A percentile compares a stretch with the other conserved stretches of the same genome.
phyloP scores from a whole-genome alignment of 2,888 invertebrate species.

The Aphodius granarius region DNA sequence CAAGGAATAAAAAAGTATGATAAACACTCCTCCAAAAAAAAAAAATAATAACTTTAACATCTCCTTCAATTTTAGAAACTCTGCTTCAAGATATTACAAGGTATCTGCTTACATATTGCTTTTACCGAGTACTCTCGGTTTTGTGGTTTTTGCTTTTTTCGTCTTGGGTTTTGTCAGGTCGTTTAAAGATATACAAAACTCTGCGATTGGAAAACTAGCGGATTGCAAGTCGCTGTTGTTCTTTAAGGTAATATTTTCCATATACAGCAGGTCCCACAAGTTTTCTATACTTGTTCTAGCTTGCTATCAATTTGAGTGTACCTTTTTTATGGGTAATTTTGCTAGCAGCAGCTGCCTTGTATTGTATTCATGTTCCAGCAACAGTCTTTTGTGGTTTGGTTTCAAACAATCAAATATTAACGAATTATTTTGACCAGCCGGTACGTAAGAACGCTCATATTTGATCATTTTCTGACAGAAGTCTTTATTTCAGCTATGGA shows the following conservation, averaged over 20 bases:
- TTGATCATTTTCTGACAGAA: neutral
- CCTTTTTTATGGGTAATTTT: conserved; percentile 33
- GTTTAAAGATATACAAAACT: conserved; percentile 16
- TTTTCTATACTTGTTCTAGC: conserved; percentile 18
- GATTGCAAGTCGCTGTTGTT: neutral
- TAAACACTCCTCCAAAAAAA: neutral
- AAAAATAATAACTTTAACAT: no score
- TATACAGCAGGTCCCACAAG: neutral
- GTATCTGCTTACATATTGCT: conserved; percentile 23
- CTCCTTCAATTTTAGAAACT: conserved; percentile 1
- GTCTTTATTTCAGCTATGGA: conserved; percentile 32
- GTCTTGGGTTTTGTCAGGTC: conserved; percentile 11
- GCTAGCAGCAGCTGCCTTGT: conserved; percentile 30
- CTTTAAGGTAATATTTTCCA: conserved; percentile 21
- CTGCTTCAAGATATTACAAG: neutral
- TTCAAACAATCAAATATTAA: neutral
- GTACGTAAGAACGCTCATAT: neutral
- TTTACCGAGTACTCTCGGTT: conserved; percentile 20
- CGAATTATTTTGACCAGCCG: conserved; percentile 15
- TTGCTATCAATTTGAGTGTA: conserved; percentile 24
- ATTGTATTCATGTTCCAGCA: conserved; percentile 28
- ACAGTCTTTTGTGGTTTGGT: conserved; percentile 30
- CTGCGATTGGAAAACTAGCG: conserved; percentile 14
- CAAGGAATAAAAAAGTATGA: neutral
- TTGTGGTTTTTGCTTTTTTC: conserved; percentile 18